Conservation (phyloP, 1,140 invertebrate species). For the Brevipalpus yothersi region DNA sequence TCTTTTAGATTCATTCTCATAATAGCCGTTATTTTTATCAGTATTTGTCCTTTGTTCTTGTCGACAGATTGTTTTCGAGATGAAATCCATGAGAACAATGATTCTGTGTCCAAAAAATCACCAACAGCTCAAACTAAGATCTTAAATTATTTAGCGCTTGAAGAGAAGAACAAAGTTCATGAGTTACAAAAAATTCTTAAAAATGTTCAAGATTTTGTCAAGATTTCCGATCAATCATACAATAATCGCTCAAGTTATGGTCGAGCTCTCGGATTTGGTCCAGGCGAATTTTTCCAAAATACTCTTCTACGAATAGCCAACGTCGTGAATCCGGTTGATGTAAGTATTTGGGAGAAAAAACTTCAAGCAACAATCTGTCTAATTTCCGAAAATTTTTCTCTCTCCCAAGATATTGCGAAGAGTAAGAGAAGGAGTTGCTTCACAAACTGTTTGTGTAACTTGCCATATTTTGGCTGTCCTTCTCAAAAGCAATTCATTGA, state of each 20-base stretch:
- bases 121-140: too few species aligned
- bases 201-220: not conserved
- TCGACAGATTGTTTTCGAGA: too few species aligned
- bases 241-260: not conserved
- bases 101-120: too few species aligned
- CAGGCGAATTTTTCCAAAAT: not conserved
- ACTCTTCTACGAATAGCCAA: not conserved
- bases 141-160: not conserved
- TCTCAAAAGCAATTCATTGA: not conserved
- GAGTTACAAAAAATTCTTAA: not conserved
- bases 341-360: not conserved
- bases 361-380: not conserved
- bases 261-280: not conserved
- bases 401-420: not conserved
- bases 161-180: not conserved
- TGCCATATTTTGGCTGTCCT: constrained; percentile 1
- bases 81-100: too few species aligned
- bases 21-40: too few species aligned
- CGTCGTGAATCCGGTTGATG: not conserved
- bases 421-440: constrained; percentile 4
- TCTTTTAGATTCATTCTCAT: too few species aligned
- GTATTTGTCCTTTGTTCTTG: too few species aligned
- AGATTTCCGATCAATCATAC: not conserved
- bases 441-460: constrained; percentile 1
- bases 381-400: not conserved